phyloP scores from a whole-genome alignment of 1,140 invertebrate species.

The Leptoteleia sp. region DNA sequence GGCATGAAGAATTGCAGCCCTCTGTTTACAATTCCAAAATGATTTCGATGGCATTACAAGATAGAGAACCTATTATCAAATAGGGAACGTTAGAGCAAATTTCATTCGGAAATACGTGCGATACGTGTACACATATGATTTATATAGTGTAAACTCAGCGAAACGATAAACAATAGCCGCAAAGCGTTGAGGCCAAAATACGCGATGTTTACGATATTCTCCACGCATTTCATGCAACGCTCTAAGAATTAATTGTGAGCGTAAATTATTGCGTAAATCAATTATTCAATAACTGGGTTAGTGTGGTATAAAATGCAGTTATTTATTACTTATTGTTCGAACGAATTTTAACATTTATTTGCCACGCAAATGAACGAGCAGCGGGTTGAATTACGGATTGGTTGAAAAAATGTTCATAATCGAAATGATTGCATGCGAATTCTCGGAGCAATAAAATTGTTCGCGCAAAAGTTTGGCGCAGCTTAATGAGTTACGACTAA shows the following conservation, averaged over 20 bases:
- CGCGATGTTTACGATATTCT: slow-evolving; percentile 50
- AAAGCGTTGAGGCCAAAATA: slow-evolving; percentile 51
- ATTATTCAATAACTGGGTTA: slow-evolving; percentile 58
- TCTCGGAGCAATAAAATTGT: slow-evolving; percentile 29
- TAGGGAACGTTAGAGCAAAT: slow-evolving; percentile 54
- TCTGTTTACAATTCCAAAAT: slow-evolving; percentile 37
- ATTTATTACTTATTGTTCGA: slow-evolving; percentile 48
- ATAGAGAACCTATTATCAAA: slow-evolving; percentile 58
- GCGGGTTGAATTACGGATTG: slow-evolving; percentile 19
- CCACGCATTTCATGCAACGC: slow-evolving; percentile 44
- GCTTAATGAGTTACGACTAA: slow-evolving; percentile 18
- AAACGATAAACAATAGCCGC: slow-evolving; percentile 57
- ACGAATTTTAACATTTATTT: slow-evolving; percentile 34
- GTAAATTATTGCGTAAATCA: slow-evolving; percentile 47
- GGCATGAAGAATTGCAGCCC: slow-evolving; percentile 12
- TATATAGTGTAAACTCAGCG: slow-evolving; percentile 58
- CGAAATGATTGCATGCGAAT: slow-evolving; percentile 13
- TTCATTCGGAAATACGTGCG: slow-evolving; percentile 51
- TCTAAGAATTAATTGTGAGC: slow-evolving; percentile 53
- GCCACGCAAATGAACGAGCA: slow-evolving; percentile 14
- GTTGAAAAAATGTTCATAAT: slow-evolving; percentile 36
- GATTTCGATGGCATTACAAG: slow-evolving; percentile 34
- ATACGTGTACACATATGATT: slow-evolving; percentile 54
- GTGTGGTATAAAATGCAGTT: slow-evolving; percentile 28
- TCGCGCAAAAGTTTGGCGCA: slow-evolving; percentile 4